These are phyloP conservation scores for Bradypodion pumilum DNA, from an alignment of 2,797 vertebrate genomes.

Conservation along the genomic window DNA sequence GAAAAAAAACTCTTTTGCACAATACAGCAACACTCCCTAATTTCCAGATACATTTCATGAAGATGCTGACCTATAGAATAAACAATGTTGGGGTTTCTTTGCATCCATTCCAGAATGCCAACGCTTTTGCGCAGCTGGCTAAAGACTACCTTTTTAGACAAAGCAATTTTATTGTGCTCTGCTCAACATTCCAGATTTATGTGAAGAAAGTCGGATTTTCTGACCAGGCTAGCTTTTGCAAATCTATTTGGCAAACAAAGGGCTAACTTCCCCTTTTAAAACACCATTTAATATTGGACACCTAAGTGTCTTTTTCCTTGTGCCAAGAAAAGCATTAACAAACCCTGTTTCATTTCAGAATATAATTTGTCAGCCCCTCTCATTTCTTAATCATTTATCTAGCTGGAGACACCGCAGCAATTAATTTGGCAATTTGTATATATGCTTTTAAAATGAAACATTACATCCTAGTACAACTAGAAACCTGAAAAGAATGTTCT, in stretches of 20 bases:
- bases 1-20: conserved; percentile 32
- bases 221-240: conserved; percentile 72
- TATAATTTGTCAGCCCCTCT: conserved; percentile 64
- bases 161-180: conserved; percentile 63
- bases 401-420: conserved; percentile 63
- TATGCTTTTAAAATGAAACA: conserved; percentile 64
- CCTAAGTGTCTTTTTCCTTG: conserved; percentile 27
- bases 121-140: conserved; percentile 67
- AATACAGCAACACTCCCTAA: conserved; percentile 57
- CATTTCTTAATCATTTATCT: conserved; percentile 65
- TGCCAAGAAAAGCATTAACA: conserved; percentile 69
- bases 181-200: conserved; percentile 71
- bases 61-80: conserved; percentile 59
- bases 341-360: conserved; percentile 47
- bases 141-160: conserved; percentile 69
- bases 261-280: conserved; percentile 66
- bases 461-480: conserved; percentile 6
- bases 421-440: conserved; percentile 70
- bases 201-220: conserved; percentile 66
- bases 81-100: conserved; percentile 64
- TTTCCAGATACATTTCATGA: conserved; percentile 62
- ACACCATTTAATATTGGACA: conserved; percentile 68
- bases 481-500: background rate
- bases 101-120: conserved; percentile 63
- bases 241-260: conserved; percentile 75